A percentile compares a stretch with the other conserved stretches of the same genome.
phyloP scores from a whole-genome alignment of 1,140 invertebrate species.

The Diorhabda sublineata region DNA sequence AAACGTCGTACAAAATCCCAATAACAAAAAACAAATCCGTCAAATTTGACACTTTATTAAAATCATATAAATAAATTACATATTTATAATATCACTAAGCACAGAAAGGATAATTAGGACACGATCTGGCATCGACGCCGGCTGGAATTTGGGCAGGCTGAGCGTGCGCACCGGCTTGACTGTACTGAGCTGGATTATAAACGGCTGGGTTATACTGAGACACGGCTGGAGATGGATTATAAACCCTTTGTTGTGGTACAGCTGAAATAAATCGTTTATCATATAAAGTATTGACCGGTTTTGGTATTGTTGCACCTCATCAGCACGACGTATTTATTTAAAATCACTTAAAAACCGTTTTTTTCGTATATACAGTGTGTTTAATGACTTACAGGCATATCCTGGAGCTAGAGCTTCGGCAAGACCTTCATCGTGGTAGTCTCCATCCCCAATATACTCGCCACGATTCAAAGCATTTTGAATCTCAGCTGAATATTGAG shows the following conservation, averaged over 20 bases:
- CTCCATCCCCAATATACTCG: slow-evolving; percentile 41
- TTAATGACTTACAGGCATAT: slow-evolving; percentile 23
- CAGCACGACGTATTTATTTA: not conserved
- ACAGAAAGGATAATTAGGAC: slow-evolving; percentile 60
- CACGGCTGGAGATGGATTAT: slow-evolving; percentile 7
- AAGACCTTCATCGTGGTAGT: slow-evolving; percentile 49
- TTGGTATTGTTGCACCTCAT: too few relatives aligned
- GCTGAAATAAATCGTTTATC: not conserved
- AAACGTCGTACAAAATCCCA: too few relatives aligned
- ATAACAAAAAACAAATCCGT: too few relatives aligned
- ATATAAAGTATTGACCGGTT: not conserved
- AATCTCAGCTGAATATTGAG: slow-evolving; percentile 44
- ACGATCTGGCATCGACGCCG: slow-evolving; percentile 51
- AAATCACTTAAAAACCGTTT: not conserved
- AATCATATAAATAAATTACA: not conserved
- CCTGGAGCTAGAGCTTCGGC: slow-evolving; percentile 45
- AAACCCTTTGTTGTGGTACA: not conserved
- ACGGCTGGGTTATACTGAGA: slow-evolving; percentile 14
- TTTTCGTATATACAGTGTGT: not conserved
- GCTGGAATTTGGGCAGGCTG: slow-evolving; percentile 49
- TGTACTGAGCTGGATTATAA: slow-evolving; percentile 18
- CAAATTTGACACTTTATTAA: too few relatives aligned
- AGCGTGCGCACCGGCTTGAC: slow-evolving; percentile 18
- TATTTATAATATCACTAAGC: slow-evolving; percentile 35
- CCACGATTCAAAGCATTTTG: slow-evolving; percentile 39